phyloP scores from a whole-genome alignment of 2,113 vertebrate genomes.

The Aphelocoma coerulescens region DNA sequence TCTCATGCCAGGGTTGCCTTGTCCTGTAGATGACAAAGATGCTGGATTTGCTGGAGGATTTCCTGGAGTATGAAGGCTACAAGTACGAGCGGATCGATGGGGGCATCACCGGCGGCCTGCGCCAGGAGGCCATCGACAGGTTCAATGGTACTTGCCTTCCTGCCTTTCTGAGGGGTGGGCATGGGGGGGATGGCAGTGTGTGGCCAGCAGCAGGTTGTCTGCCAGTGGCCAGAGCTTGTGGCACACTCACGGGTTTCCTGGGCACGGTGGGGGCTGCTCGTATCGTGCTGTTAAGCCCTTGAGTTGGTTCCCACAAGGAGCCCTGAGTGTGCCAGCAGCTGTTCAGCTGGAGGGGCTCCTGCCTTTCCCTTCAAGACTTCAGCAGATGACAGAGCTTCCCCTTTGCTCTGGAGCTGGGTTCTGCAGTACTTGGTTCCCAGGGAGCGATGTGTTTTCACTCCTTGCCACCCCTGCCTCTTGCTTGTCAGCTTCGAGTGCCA shows the following conservation, averaged over 20 bases:
- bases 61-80: slow-evolving; percentile 94
- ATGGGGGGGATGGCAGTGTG: accelerated
- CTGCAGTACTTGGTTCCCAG: not conserved
- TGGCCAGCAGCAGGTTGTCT: not conserved
- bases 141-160: slow-evolving; percentile 83
- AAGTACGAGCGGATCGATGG: slow-evolving; percentile 96
- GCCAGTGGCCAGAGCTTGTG: not conserved
- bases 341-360: not conserved
- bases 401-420: not conserved
- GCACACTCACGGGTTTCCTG: accelerated
- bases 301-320: not conserved
- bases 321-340: not conserved
- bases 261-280: accelerated
- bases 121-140: slow-evolving; percentile 96
- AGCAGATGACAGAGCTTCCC: not conserved
- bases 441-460: not conserved
- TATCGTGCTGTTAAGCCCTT: accelerated
- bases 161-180: not conserved
- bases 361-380: not conserved
- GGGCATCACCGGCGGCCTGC: slow-evolving; percentile 90
- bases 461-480: not conserved
- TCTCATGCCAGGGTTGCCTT: not conserved
- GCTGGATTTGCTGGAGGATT: slow-evolving; percentile 96
- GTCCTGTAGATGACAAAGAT: slow-evolving; percentile 94
- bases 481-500: accelerated